Evolutionary conservation across 2,113 vertebrate genomes (phyloP).

Genomic region (Dasyprocta punctata): DNA sequence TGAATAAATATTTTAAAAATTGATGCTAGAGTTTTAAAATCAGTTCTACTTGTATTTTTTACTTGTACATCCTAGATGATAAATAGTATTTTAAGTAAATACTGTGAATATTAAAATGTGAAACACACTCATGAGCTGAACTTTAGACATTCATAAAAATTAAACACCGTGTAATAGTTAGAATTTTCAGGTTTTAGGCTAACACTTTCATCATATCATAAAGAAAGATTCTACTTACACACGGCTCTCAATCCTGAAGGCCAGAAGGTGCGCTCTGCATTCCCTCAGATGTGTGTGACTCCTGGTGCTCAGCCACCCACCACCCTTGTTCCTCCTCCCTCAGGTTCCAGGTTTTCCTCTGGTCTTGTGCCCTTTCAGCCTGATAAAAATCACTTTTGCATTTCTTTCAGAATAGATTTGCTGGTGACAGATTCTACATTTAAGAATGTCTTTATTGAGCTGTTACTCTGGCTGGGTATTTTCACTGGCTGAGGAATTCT

Average conservation of each 20-base stretch:
- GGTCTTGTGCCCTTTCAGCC: background rate
- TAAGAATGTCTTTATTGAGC: background rate
- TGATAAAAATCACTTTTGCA: background rate
- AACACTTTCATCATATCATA: background rate
- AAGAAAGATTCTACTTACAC: background rate
- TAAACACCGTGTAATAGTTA: background rate
- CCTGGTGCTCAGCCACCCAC: background rate
- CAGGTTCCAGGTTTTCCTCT: background rate
- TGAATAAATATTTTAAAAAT: background rate
- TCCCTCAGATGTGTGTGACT: background rate
- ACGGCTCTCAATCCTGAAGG: background rate
- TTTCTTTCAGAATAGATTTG: background rate
- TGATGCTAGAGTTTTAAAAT: background rate
- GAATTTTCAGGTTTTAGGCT: background rate
- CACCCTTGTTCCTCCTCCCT: background rate
- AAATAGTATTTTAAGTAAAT: constrained; percentile 23
- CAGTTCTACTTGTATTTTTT: background rate
- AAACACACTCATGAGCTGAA: constrained; percentile 39
- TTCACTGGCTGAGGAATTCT: background rate
- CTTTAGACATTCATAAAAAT: constrained; percentile 15
- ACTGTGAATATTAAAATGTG: background rate
- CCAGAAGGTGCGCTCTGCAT: background rate
- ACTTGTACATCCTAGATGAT: background rate
- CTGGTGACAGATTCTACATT: background rate
- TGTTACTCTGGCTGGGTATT: background rate